Percentiles rank a stretch among this genome's conserved stretches.
phyloP scores from a whole-genome alignment of 1,140 invertebrate genomes.

The Drosophila funebris region DNA sequence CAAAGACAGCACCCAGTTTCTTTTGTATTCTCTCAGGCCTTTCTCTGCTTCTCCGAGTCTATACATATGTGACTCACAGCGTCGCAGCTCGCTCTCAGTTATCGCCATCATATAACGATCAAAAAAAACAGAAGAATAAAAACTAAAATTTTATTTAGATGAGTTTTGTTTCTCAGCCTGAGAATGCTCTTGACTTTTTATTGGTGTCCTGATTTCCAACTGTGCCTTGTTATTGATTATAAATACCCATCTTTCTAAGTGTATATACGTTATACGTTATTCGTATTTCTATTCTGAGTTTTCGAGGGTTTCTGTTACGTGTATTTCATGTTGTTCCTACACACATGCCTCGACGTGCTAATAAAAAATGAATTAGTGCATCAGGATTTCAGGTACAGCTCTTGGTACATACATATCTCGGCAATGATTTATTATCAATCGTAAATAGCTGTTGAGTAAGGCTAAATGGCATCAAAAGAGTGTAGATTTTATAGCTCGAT shows the following conservation, averaged over 20 bases:
- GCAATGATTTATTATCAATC: slow-evolving; percentile 71
- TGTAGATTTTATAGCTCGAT: slow-evolving; percentile 47
- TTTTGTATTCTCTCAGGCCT: slow-evolving; percentile 38
- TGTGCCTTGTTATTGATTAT: slow-evolving; percentile 73
- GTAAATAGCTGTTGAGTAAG: slow-evolving; percentile 58
- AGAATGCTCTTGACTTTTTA: slow-evolving; percentile 55
- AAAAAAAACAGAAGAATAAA: slow-evolving; percentile 30
- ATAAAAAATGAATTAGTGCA: slow-evolving; percentile 81
- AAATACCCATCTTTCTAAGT: slow-evolving; percentile 15
- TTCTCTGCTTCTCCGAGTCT: not conserved
- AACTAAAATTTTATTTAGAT: slow-evolving; percentile 65
- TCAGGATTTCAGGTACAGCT: slow-evolving; percentile 35
- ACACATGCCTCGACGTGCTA: slow-evolving; percentile 51
- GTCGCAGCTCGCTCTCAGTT: slow-evolving; percentile 32
- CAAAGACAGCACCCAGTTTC: slow-evolving; percentile 47
- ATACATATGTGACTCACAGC: slow-evolving; percentile 6
- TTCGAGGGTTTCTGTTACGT: slow-evolving; percentile 14
- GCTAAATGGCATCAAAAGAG: slow-evolving; percentile 28
- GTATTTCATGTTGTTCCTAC: slow-evolving; percentile 29
- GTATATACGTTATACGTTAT: not conserved
- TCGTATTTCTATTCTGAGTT: not conserved
- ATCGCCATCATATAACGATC: slow-evolving; percentile 73
- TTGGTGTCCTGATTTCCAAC: slow-evolving; percentile 79
- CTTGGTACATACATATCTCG: slow-evolving; percentile 11
- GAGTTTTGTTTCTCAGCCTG: slow-evolving; percentile 48